A percentile compares a stretch with the other conserved stretches of the same genome.
phyloP scores from a whole-genome alignment of 1,140 invertebrate species.

The Solenopsis fugax region DNA sequence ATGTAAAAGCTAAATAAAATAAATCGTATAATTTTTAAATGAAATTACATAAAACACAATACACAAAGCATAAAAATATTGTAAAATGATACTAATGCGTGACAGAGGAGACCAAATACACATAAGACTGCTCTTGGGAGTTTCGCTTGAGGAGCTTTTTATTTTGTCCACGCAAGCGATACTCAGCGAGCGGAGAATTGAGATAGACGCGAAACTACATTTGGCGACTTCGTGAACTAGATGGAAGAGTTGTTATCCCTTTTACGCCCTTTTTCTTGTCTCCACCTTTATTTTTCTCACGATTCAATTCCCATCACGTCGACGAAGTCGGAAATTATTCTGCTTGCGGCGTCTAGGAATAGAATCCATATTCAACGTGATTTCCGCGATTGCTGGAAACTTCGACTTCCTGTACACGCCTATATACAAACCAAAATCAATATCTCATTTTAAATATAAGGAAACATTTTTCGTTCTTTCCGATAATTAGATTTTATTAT shows the following conservation, averaged over 20 bases:
- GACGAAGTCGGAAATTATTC: slow-evolving; percentile 70
- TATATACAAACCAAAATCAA: slow-evolving; percentile 60
- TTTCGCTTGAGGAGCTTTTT: slow-evolving; percentile 3
- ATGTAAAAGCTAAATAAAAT: background rate
- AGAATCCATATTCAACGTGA: slow-evolving; percentile 62
- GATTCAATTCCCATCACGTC: slow-evolving; percentile 67
- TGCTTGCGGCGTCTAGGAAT: slow-evolving; percentile 45
- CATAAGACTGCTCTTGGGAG: slow-evolving; percentile 26
- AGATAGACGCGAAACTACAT: slow-evolving; percentile 56
- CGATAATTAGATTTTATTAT: slow-evolving; percentile 37
- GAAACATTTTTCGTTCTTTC: slow-evolving; percentile 34
- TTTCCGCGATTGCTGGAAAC: slow-evolving; percentile 63
- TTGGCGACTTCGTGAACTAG: slow-evolving; percentile 59
- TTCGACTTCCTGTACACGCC: slow-evolving; percentile 36
- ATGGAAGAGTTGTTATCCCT: slow-evolving; percentile 56
- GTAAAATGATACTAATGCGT: background rate
- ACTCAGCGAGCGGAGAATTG: slow-evolving; percentile 40
- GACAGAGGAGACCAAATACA: background rate
- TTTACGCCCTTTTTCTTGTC: slow-evolving; percentile 56
- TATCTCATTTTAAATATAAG: slow-evolving; percentile 62
- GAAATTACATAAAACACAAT: background rate
- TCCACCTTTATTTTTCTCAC: slow-evolving; percentile 52
- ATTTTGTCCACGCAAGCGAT: slow-evolving; percentile 56
- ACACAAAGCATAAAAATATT: background rate
- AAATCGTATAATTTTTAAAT: background rate